Conservation (phyloP, 2,113 vertebrate genomes). For the Macroglossus sobrinus region DNA sequence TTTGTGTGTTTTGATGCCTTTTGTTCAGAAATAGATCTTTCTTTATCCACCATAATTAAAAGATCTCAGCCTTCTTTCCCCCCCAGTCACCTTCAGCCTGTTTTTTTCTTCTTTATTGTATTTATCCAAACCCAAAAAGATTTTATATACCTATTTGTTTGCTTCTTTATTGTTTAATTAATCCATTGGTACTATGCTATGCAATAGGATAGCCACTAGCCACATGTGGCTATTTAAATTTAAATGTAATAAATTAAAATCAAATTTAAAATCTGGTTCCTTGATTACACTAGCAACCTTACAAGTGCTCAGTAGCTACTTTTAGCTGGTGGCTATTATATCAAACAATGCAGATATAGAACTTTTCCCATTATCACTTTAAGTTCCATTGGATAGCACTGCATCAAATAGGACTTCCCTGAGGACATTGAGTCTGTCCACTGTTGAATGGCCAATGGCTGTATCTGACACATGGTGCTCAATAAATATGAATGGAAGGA, state of each 20-base stretch:
- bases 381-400: neutral
- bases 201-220: neutral
- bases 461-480: neutral
- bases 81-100: neutral
- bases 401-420: neutral
- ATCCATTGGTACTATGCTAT: neutral
- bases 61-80: neutral
- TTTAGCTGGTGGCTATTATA: neutral
- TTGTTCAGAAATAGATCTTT: neutral
- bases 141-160: neutral
- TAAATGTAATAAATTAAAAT: neutral
- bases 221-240: neutral
- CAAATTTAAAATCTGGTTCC: neutral
- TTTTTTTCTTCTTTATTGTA: neutral
- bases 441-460: neutral
- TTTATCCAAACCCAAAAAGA: neutral
- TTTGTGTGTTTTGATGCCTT: neutral
- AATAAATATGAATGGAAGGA: neutral
- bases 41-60: neutral
- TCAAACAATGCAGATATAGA: neutral
- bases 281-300: neutral
- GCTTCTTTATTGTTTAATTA: neutral
- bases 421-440: neutral
- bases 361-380: neutral
- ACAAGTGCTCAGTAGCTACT: neutral